Evolutionary conservation across 2,888 invertebrate genomes (phyloP), one percentile per base, ranked within the genome.

Genomic region (Caenorhabditis angaria): DNA sequence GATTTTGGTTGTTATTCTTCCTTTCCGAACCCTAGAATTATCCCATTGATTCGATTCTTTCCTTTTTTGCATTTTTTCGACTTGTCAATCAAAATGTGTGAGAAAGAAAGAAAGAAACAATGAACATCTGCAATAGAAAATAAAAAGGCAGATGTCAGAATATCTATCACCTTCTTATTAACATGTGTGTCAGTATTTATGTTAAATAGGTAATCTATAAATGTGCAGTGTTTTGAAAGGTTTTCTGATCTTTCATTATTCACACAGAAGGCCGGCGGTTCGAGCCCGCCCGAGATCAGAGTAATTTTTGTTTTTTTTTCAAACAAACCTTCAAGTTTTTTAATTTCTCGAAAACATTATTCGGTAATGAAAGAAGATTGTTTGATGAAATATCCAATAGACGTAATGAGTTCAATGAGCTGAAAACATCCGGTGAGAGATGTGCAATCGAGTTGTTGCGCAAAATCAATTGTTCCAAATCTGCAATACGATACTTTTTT

Each of bases 241-340:
- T n/a, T n/a, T n/a, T n/a, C n/a, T n/a, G n/a, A n/a, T n/a, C n/a
- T n/a, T n/a, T n/a, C n/a, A n/a, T n/a, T n/a, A n/a, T n/a, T n/a
- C 82, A 83, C 82, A 82, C 82, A 80, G 82, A 83, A 83, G 83
- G 82, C 71, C 83, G 83, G 81, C 83, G 81, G 83, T 83, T 83
- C 82, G 82, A 82, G 72, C 79, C 82, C 81, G 82, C 82, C 83
- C 83, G 83, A 82, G 81, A 82, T 83, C 82, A 82, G 10, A 56
- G n/a, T n/a, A n/a, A n/a, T n/a, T n/a, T n/a, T n/a, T n/a, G n/a
- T n/a, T n/a, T n/a, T n/a, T n/a, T n/a, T n/a, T n/a, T n/a, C n/a
- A 8, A 27, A 64, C 68, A 50, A 27, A 80, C 80, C 77, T 80
- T 69, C 28, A 80, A 70, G 50, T 74, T 76, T 57, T 63, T 65